Base-by-base conservation (phyloP, 1,140 invertebrate species). In the Trichonephila inaurata region DNA sequence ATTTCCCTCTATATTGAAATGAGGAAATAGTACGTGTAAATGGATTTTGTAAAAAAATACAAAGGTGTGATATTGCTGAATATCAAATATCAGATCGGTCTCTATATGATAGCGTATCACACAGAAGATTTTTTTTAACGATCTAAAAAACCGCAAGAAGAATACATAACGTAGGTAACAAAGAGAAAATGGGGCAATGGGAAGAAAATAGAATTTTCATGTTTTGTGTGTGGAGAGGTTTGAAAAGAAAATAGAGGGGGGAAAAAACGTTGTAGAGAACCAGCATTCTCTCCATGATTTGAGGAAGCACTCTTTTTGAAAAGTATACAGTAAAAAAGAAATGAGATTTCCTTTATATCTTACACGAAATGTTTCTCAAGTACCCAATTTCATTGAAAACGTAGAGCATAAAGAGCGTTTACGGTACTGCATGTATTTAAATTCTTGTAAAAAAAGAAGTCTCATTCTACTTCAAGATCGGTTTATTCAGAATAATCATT, bases 161-260 rank as follows among this genome's bases (percentile, higher is more conserved):
- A 72, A 72, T 72, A 24, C 28, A 16, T 28, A 72, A 72, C 12
- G 28, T 4, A 33, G 28, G 24, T 33, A 72, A 72, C 69, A 72
- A 72, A 72, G 69, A 72, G n/a, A 72, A 72, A 72, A 72, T 72
- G 69, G 69, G 14, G 14, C 24, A 16, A 5, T 28, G 69, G 14
- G 69, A 72, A 24, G 12, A 33, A 72, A 72, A 72, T 72, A 72
- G 69, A 72, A 72, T 72, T 72, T 72, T 72, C n/a, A 72, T 72
- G 69, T 24, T 72, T 72, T 72, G 69, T 72, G 69, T 72, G 69
- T 72, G 69, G 28, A 12, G 28, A 72, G 28, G 14, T 72, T 72
- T 28, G 69, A 72, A 64, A 64, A 33, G 69, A 5, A 72, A 72
- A 72, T 72, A 72, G 16, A 0, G 28, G 6, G 33, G 0, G 28